These are phyloP conservation scores for Habroteleia sp. DNA, from an alignment of 2,888 invertebrate genomes.

Conservation along the genomic window DNA sequence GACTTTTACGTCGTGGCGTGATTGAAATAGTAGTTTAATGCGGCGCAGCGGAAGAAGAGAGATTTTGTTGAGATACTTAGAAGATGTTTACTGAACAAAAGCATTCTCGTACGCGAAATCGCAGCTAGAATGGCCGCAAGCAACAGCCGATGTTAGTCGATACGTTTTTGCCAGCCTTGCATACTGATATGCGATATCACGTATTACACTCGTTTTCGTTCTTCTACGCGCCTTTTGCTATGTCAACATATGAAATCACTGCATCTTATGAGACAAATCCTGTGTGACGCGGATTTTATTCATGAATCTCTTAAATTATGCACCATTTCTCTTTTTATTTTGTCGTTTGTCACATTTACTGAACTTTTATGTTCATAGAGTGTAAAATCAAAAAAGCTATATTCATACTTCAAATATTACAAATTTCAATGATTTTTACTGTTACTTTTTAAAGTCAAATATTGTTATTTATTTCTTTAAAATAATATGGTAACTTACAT, in stretches of 20 bases:
- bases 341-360: too few relatives aligned
- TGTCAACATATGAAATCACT: conserved; percentile 43
- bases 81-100: conserved; percentile 57
- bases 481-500: too few relatives aligned
- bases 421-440: too few relatives aligned
- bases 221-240: conserved; percentile 52
- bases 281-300: conserved; percentile 31
- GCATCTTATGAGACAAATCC: conserved; percentile 46
- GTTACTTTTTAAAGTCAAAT: too few relatives aligned
- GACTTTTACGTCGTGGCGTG: conserved; percentile 1
- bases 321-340: conserved; percentile 32
- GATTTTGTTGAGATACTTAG: conserved; percentile 29
- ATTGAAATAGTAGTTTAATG: conserved; percentile 29
- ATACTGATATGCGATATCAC: conserved; percentile 64
- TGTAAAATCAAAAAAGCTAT: too few relatives aligned
- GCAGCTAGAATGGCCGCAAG: conserved; percentile 80
- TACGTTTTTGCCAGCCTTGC: conserved; percentile 73
- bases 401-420: too few relatives aligned
- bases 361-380: too few relatives aligned
- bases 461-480: too few relatives aligned
- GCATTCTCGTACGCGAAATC: conserved; percentile 57
- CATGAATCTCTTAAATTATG: conserved; percentile 22
- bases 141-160: conserved; percentile 80
- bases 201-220: conserved; percentile 54
- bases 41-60: conserved; percentile 47